Base-by-base conservation (phyloP, 2,888 invertebrate species). In the Diaphora mendica region DNA sequence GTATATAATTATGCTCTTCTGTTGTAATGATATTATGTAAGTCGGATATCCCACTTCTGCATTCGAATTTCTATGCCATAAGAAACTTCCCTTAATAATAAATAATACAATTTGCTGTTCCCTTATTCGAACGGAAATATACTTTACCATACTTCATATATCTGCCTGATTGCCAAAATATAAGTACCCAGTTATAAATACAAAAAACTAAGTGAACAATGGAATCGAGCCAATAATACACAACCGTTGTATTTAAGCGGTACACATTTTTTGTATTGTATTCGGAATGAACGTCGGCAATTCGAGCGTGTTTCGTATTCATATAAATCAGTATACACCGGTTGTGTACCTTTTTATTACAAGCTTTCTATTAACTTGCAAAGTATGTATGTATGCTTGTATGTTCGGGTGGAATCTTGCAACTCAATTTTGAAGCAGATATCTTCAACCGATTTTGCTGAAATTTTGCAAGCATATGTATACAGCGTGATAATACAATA, bases 181-280 rank as follows among this genome's bases (percentile, higher is more conserved):
- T 66, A 42, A 39, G n/a, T 42, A n/a, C 42, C 23, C 42, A 26
- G 15, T 42, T 42, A 39, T n/a, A n/a, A 59, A 59, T 42, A 42
- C 42, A 42, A 39, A 51, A 33, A 55, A 33, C 35, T 68, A 55
- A 35, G 35, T 68, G 15, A 68, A n/a, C n/a, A 55, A 35, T 55
- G 55, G 26, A 69, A 62, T n/a, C 35, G 55, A 26, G 26, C 23
- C 39, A 59, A 69, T 39, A 42, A 26, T n/a, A 55, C 44, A n/a
- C n/a, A 65, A 65, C n/a, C 39, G 42, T 42, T 66, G 42, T 66
- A 17, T 42, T 66, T 66, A 23, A 59, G 23, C 51, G 39, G 44
- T 5, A 15, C 59, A 59, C 26, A 59, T 59, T 59, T 44, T 59
- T 59, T 59, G 59, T 26, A 59, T 59, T 59, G 59, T 59, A 26